Evolutionary conservation across 2,888 invertebrate genomes (phyloP), one percentile per base, ranked within the genome.

Genomic region (Eledone cirrhosa): DNA sequence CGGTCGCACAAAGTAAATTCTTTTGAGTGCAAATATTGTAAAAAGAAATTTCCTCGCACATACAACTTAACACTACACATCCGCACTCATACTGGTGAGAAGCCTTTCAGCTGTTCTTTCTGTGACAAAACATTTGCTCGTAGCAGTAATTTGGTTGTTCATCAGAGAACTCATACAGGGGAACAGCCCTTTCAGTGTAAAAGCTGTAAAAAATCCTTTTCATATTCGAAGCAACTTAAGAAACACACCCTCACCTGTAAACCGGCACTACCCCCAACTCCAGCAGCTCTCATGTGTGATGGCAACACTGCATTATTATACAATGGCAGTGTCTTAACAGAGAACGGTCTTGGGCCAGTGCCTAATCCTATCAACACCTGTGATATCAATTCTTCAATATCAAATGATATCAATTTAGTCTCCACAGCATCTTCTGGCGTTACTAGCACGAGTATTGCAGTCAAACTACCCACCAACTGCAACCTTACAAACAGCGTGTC

Each of bases 111-210:
- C 31, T 67, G 67, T 67, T 31, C 67, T 19, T 67, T 67, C 31
- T 67, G 67, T 67, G 67, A 67, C 31, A 67, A 67, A 67, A 67
- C 67, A 11, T 67, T 67, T 67, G 67, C 67, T 29, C 67, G 67
- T 24, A 67, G 67, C 19, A 67, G 67, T 31, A 67, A 67, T 67
- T 24, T 67, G 31, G 67, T 67, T 29, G 67, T 67, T 67, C 67
- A 67, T 27, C 67, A 67, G 29, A 27, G 67, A 4, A 67, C 67
- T 4, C 67, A 67, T 31, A 69, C 33, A 22, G 69, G 69, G 13
- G 69, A 69, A 27, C 69, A 69, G 31, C 69, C 69, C 22, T 69
- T 69, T 33, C 69, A 69, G 69, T 69, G 69, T 69, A 69, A 69
- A 27, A 33, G 33, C 69, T 69, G 69, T n/a, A 69, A 69, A 33